Base-by-base conservation (phyloP, 1,140 invertebrate species). In the Chrysopa pallens region DNA sequence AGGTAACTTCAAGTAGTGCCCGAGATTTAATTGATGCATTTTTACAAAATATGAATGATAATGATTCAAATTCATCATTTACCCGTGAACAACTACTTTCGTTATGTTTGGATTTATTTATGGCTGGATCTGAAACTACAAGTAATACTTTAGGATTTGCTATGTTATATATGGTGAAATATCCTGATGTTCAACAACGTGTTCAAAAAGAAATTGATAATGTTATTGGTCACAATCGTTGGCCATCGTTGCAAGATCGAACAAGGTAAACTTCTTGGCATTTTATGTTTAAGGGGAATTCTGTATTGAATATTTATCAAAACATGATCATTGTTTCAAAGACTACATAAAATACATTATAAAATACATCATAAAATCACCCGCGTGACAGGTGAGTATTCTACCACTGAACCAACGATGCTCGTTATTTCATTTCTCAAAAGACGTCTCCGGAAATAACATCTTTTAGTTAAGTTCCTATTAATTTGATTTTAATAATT, bases 351-450 rank as follows among this genome's bases (percentile, higher is more conserved):
- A n/a, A n/a, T n/a, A n/a, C n/a, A n/a, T n/a, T n/a, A n/a, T n/a
- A n/a, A n/a, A n/a, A n/a, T n/a, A n/a, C n/a, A n/a, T n/a, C n/a
- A n/a, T n/a, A n/a, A n/a, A n/a, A n/a, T n/a, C 77, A 72, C 76
- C 74, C 77, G 78, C 78, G 78, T 80, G 77, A 78, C 76, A 81
- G 76, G 76, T 77, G 77, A 80, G 76, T 73, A 81, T 72, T 70
- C 68, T 70, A 72, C 68, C 69, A 71, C 67, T 72, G 68, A 70
- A 70, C 67, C 68, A 71, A 64, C 68, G 68, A 72, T 71, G 68
- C 67, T 63, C 51, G 29, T n/a, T n/a, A n/a, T n/a, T n/a, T n/a
- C n/a, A n/a, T n/a, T n/a, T n/a, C n/a, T n/a, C n/a, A n/a, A n/a
- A n/a, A n/a, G n/a, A n/a, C n/a, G n/a, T n/a, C n/a, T n/a, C n/a